These are phyloP conservation scores for Sitta carolinensis DNA, from an alignment of 2,797 vertebrate genomes.

Conservation along the genomic window DNA sequence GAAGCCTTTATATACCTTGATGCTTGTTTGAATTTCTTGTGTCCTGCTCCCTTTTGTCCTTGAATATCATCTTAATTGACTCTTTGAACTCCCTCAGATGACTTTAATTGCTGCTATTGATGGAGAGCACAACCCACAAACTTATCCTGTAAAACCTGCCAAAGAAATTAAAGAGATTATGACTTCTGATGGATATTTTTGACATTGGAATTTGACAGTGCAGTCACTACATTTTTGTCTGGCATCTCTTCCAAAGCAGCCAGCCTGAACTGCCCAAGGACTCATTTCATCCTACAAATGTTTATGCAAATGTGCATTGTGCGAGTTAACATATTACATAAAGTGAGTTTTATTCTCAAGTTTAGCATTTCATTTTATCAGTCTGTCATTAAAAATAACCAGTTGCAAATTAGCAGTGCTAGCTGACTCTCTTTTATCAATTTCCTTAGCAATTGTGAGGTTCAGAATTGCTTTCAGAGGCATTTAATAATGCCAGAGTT, in stretches of 20 bases:
- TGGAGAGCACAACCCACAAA: background rate
- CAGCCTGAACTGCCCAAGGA: constrained; percentile 33
- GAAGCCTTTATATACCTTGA: background rate
- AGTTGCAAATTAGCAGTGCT: constrained; percentile 64
- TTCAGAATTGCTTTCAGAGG: constrained; percentile 60
- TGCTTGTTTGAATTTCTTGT: background rate
- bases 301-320: constrained; percentile 62
- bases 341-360: constrained; percentile 49
- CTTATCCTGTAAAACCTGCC: background rate
- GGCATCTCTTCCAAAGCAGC: background rate
- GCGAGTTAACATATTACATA: constrained; percentile 44
- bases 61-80: background rate
- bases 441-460: constrained; percentile 41
- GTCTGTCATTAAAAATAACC: constrained; percentile 63
- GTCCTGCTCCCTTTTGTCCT: background rate
- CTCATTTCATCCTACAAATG: constrained; percentile 44
- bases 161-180: background rate
- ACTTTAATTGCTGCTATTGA: background rate
- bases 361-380: constrained; percentile 59
- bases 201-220: background rate
- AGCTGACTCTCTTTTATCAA: constrained; percentile 57
- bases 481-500: constrained; percentile 52
- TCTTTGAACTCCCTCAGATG: background rate
- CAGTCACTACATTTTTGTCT: background rate
- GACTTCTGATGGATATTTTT: background rate